Evolutionary conservation across 2,113 vertebrate genomes (phyloP), one percentile per base, ranked within the genome.

Genomic region (Sarotherodon lohbergeri): DNA sequence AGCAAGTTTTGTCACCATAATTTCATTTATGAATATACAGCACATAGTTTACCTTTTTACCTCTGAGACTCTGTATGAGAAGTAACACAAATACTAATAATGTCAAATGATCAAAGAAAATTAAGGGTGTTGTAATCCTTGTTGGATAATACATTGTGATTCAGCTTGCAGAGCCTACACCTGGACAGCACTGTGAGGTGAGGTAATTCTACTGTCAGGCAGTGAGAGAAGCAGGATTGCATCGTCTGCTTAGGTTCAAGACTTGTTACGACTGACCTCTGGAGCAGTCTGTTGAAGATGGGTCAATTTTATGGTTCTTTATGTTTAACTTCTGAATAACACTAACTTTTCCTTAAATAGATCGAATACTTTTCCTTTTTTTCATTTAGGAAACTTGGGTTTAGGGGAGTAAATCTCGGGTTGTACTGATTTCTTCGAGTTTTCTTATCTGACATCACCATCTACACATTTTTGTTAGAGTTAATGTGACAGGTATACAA

Each of bases 401-500:
- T 9, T 14, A 10, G 4, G 2, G 32, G 46, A 12, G 16, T 12
- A 17, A n/a, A 32, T 68, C 34, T 59, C 5, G 17, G 19, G 24
- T 79, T 59, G 10, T 87, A 84, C 83, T 87, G 71, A 85, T 88
- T 71, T 63, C 43, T 83, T 86, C 82, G 55, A 59, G 14, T 88
- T 86, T 86, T 57, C 48, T 11, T 50, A 13, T 7, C 19, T 22
- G 55, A 41, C 9, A 81, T 27, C 2, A 4, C 24, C 46, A 9
- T 48, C 8, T 16, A 32, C 22, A 14, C 39, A 5, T n/a, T 24
- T 59, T 29, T n/a, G 27, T 80, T 86, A 76, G n/a, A 7, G 27
- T 59, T 82, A 73, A 80, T 73, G 46, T 81, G 86, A 78, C 90
- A 89, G 86, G 27, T 68, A 32, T 79, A 48, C 79, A 91, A 85